These are phyloP conservation scores for Neoitamus cyanurus DNA, from an alignment of 2,888 invertebrate genomes.

Conservation along the genomic window DNA sequence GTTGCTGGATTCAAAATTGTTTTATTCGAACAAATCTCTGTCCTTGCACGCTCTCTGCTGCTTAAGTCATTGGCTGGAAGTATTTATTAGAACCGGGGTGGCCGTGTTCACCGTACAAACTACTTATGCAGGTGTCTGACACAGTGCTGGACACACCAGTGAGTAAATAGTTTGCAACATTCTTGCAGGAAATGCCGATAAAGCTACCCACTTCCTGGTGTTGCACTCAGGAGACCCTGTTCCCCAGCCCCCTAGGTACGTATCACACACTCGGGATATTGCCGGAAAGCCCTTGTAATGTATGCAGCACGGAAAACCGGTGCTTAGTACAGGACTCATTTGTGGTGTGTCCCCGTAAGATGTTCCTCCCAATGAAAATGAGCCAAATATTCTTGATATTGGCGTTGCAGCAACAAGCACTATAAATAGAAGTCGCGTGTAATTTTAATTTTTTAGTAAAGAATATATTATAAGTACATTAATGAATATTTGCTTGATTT, in stretches of 20 bases:
- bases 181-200: conserved; percentile 42
- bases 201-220: conserved; percentile 21
- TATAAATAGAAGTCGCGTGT: neutral
- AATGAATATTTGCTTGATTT: too few species aligned
- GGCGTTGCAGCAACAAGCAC: neutral
- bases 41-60: neutral
- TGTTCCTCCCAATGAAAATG: neutral
- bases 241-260: neutral
- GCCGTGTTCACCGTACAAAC: neutral
- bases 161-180: conserved; percentile 30
- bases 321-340: conserved; percentile 6
- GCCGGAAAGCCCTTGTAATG: conserved; percentile 11
- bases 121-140: conserved; percentile 19
- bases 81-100: conserved; percentile 1
- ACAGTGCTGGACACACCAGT: neutral
- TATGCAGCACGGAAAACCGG: conserved; percentile 25
- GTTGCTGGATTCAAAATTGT: conserved; percentile 16
- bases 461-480: too few species aligned
- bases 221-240: neutral
- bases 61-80: neutral
- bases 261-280: neutral
- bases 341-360: neutral
- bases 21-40: conserved; percentile 17
- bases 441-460: too few species aligned
- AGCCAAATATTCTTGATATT: too few species aligned